phyloP scores from a whole-genome alignment of 2,888 invertebrate species.

The Iphiclides podalirius region DNA sequence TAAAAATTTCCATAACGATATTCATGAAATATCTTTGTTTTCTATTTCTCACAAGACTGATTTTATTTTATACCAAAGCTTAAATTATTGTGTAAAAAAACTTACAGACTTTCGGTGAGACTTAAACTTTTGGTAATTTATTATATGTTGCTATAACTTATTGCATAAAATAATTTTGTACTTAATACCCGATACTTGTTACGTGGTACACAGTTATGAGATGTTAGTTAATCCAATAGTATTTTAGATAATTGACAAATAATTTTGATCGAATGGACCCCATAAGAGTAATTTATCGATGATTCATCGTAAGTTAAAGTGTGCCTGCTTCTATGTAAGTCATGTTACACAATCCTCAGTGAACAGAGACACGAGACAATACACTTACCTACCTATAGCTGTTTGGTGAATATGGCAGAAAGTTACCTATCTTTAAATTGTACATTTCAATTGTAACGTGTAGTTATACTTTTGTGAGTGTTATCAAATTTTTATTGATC shows the following conservation, averaged over 20 bases:
- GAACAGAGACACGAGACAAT: constrained; percentile 75
- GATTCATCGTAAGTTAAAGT: constrained; percentile 6
- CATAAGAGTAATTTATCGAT: constrained; percentile 15
- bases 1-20: constrained; percentile 3
- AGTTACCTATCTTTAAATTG: constrained; percentile 64
- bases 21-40: neutral
- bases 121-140: neutral
- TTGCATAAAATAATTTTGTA: neutral
- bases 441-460: constrained; percentile 53
- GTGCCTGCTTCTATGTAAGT: constrained; percentile 14
- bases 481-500: constrained; percentile 29
- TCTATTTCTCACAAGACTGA: constrained; percentile 9
- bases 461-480: constrained; percentile 41
- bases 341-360: constrained; percentile 58
- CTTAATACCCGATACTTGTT: neutral
- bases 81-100: neutral
- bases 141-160: neutral
- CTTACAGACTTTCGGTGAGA: neutral
- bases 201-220: neutral
- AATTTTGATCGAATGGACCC: constrained; percentile 15
- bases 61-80: constrained; percentile 11
- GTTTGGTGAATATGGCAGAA: constrained; percentile 76
- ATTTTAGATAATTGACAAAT: constrained; percentile 18
- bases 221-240: constrained; percentile 6
- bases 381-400: constrained; percentile 73